Conservation (phyloP, 2,797 vertebrate species). For the Pyrrhura leucotis region DNA sequence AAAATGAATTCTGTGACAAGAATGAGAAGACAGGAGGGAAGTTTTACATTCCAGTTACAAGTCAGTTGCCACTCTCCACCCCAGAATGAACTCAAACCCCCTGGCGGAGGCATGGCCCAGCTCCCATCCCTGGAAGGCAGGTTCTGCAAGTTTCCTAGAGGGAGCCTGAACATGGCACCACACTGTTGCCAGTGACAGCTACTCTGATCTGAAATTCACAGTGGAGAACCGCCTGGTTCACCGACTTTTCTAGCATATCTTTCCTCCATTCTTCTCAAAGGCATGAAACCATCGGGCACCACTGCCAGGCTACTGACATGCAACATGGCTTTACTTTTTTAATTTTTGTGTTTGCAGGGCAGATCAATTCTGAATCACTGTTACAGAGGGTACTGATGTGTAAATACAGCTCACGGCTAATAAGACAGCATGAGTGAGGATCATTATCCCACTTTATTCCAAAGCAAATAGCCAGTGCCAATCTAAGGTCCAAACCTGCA, state of each 20-base stretch:
- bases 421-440: not conserved
- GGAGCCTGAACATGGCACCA: not conserved
- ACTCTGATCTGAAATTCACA: not conserved
- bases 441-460: not conserved
- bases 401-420: not conserved
- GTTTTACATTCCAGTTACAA: not conserved
- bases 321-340: not conserved
- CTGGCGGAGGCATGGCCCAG: accelerated
- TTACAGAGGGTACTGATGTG: not conserved
- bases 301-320: not conserved
- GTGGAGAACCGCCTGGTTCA: not conserved
- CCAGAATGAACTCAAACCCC: not conserved
- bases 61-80: not conserved
- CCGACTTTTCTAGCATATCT: not conserved
- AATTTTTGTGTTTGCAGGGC: not conserved
- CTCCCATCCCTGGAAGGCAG: not conserved
- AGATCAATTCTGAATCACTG: not conserved
- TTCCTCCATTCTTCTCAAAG: not conserved
- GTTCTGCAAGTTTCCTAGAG: not conserved
- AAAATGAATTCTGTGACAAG: not conserved
- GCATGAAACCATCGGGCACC: not conserved
- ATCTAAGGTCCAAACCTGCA: not conserved
- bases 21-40: not conserved
- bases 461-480: not conserved
- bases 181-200: not conserved